phyloP scores from a whole-genome alignment of 2,888 invertebrate genomes.

The Cremastinae sp. region DNA sequence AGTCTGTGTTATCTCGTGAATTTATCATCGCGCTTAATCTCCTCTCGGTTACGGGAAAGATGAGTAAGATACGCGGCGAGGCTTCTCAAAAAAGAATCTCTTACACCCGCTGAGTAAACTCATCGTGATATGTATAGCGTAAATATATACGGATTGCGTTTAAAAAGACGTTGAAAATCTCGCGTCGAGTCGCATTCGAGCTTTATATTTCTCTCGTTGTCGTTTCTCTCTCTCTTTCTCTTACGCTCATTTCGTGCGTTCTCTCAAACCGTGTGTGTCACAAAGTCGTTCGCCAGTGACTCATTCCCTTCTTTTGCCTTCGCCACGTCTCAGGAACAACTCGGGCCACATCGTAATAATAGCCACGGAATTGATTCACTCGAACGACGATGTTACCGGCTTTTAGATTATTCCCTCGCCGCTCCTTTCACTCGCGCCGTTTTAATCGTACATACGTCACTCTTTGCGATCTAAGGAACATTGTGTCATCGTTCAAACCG shows the following conservation, averaged over 20 bases:
- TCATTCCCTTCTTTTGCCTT: conserved; percentile 72
- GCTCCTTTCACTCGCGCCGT: conserved; percentile 44
- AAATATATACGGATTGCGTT: conserved; percentile 24
- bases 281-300: conserved; percentile 67
- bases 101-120: conserved; percentile 40
- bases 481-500: neutral
- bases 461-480: neutral
- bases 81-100: conserved; percentile 38
- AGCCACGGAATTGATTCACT: conserved; percentile 74
- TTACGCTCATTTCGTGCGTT: conserved; percentile 8
- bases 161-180: conserved; percentile 12
- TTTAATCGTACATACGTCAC: conserved; percentile 32
- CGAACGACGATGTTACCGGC: conserved; percentile 47
- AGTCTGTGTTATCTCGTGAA: neutral
- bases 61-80: conserved; percentile 43
- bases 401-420: conserved; percentile 25
- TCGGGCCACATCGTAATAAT: conserved; percentile 71
- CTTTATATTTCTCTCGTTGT: conserved; percentile 33
- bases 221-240: conserved; percentile 14
- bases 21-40: neutral
- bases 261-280: conserved; percentile 57
- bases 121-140: conserved; percentile 6
- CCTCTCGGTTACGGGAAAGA: conserved; percentile 5
- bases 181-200: conserved; percentile 11
- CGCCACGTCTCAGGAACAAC: conserved; percentile 66